A percentile compares a stretch with the other conserved stretches of the same genome.
These are phyloP conservation scores for Lithodes maja DNA, from an alignment of 2,888 invertebrate genomes.

Conservation along the genomic window DNA sequence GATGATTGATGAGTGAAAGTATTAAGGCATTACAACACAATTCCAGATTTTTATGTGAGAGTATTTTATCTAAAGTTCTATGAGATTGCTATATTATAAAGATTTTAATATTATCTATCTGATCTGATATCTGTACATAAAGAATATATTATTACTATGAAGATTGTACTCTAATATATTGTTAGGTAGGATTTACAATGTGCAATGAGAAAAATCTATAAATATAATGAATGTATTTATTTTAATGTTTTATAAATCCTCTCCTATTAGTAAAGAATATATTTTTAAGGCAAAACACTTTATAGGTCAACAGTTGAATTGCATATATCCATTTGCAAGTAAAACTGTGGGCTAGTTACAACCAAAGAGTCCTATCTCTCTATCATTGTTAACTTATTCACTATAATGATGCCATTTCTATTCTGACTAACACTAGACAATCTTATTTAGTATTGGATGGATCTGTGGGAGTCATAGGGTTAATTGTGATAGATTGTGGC, in stretches of 20 bases:
- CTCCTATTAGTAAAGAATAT: too few species aligned
- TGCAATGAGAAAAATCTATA: conserved; percentile 48
- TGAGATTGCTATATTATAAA: conserved; percentile 66
- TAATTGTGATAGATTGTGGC: too few species aligned
- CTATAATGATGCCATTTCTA: too few species aligned
- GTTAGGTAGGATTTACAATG: conserved; percentile 57
- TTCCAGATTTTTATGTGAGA: conserved; percentile 58
- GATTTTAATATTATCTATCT: conserved; percentile 48
- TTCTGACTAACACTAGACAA: too few species aligned
- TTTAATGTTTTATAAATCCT: too few species aligned
- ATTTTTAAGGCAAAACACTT: too few species aligned
- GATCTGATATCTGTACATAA: conserved; percentile 62
- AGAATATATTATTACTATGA: conserved; percentile 50
- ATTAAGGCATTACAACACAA: conserved; percentile 64
- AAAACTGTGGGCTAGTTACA: background rate
- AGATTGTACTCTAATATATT: conserved; percentile 45
- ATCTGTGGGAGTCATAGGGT: too few species aligned
- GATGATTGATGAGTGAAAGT: conserved; percentile 63
- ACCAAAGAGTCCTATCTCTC: background rate
- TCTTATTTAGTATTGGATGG: too few species aligned
- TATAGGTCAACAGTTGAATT: background rate
- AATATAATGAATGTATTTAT: conserved; percentile 22
- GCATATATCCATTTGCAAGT: background rate
- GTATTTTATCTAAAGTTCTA: conserved; percentile 63
- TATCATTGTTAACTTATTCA: background rate